These are phyloP conservation scores for Antedon bifida DNA, from an alignment of 35 echinoderm and acorn worm species.

Conservation along the genomic window DNA sequence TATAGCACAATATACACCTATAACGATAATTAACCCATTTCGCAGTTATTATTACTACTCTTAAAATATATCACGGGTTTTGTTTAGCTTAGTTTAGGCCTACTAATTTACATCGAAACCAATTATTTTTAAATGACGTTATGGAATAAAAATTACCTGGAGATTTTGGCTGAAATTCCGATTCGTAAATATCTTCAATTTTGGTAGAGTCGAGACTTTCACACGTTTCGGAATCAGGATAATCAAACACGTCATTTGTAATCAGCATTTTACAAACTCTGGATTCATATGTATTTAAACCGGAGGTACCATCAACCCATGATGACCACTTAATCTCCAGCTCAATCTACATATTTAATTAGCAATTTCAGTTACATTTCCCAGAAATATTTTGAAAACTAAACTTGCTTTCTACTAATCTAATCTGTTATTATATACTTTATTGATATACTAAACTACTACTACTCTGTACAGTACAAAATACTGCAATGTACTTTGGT, in stretches of 20 bases:
- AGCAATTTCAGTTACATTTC: too few species aligned
- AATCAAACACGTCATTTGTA: background rate
- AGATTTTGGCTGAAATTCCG: background rate
- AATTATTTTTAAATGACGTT: too few species aligned
- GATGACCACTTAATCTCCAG: background rate
- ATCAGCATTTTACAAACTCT: background rate
- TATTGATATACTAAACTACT: too few species aligned
- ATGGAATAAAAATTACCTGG: too few species aligned
- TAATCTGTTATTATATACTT: background rate
- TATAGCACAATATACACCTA: background rate
- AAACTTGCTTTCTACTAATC: background rate
- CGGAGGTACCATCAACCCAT: background rate
- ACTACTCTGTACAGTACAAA: too few species aligned
- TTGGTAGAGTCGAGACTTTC: background rate
- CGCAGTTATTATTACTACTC: too few species aligned
- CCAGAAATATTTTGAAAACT: too few species aligned
- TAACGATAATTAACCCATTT: background rate
- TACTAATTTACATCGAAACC: too few species aligned
- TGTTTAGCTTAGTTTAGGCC: too few species aligned
- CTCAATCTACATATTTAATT: background rate
- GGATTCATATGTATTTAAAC: background rate
- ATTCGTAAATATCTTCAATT: background rate
- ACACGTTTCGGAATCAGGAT: background rate
- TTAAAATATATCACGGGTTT: too few species aligned
- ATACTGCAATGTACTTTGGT: too few species aligned